A percentile compares a stretch with the other conserved stretches of the same genome.
phyloP scores from a whole-genome alignment of 64 coral and sea anemone species.

The Dendrophyllia cribrosa region DNA sequence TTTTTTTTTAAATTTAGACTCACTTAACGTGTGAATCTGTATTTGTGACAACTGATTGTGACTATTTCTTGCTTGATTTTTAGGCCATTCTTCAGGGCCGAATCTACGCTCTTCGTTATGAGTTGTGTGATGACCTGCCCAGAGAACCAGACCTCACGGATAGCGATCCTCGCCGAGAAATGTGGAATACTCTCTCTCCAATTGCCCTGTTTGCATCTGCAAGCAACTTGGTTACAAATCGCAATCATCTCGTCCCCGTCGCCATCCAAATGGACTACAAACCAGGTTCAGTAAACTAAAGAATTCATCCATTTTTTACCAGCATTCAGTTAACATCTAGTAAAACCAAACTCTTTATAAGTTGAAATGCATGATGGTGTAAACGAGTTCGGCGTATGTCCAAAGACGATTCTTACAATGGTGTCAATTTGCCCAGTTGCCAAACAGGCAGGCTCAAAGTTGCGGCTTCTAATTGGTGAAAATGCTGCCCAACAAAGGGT shows the following conservation, averaged over 20 bases:
- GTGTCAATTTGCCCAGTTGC: no score
- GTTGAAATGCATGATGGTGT: background rate
- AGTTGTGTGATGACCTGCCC: conserved; percentile 29
- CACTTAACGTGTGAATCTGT: background rate
- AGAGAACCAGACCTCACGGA: conserved; percentile 37
- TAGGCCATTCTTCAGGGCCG: conserved; percentile 56
- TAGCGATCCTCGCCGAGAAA: conserved; percentile 19
- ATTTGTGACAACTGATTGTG: no score
- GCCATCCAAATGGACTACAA: conserved; percentile 67
- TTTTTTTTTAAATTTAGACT: background rate
- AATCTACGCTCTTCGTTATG: conserved; percentile 62
- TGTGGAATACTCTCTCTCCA: conserved; percentile 56
- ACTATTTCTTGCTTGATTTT: background rate
- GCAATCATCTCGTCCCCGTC: conserved; percentile 21
- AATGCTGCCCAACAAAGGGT: no score
- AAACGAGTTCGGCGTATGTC: no score
- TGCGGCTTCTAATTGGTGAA: no score
- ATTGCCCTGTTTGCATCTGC: conserved; percentile 75
- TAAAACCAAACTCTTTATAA: background rate
- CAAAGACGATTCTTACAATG: no score
- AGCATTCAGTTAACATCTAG: background rate
- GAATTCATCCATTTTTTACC: background rate
- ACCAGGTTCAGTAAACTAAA: background rate
- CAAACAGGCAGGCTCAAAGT: no score
- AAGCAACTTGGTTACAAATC: background rate